Base-by-base conservation (phyloP, 2,113 vertebrate genomes). In the Ophiodon elongatus region DNA sequence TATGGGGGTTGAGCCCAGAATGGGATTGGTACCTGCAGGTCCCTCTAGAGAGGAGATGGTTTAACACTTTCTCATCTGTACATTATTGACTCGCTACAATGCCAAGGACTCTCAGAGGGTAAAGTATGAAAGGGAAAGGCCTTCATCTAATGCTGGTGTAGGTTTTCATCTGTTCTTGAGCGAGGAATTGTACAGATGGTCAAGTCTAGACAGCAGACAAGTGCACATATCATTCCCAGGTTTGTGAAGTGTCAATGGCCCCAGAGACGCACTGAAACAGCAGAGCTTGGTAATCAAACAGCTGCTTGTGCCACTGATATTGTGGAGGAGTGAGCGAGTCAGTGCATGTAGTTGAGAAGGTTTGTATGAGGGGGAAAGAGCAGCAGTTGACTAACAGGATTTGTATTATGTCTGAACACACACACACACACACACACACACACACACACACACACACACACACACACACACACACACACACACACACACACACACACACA, bases 351-450 rank as follows among this genome's bases (percentile, higher is more conserved):
- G 69, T 15, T 39, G 52, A 76, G 45, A 76, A 63, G 73, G 23
- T 50, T 76, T 0, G 50, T 78, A 68, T 54, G 68, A 63, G 78
- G 83, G 73, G 50, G n/a, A 65, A 27, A 62, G 69, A 57, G 79
- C 72, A 67, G 68, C 29, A 2, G 65, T 79, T 73, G 45, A 73
- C 33, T 64, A 45, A 90, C 66, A 76, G 64, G 64, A 87, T 74
- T 84, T 83, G 79, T 82, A 70, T 75, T 60, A 72, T 76, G 60
- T 69, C 76, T 89, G 80, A 90, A 29, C 25, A n/a, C n/a, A n/a
- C n/a, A n/a, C n/a, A n/a, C n/a, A n/a, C n/a, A n/a, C n/a, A n/a
- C n/a, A n/a, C n/a, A n/a, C n/a, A 45, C 37, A 6, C 57, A 66
- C 67, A 64, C 65, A 74, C 71, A 71, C 73, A 25, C 62, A 60